Evolutionary conservation across 2,113 vertebrate genomes (phyloP).

Genomic region (Colistium nudipinnis): DNA sequence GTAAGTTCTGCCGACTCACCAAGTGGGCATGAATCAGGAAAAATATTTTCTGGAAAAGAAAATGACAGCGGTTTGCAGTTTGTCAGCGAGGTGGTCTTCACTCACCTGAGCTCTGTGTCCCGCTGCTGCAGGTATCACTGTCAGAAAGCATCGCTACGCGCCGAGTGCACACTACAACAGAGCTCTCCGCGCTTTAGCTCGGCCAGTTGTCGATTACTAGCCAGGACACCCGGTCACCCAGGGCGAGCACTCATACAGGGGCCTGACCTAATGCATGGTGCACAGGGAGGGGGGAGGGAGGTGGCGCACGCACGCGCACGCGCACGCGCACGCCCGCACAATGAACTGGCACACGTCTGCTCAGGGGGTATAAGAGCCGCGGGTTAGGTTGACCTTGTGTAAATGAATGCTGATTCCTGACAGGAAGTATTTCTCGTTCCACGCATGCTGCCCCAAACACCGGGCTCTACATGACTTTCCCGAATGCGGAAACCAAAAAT

Average conservation of each 20-base stretch:
- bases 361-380: not conserved
- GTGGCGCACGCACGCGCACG: constrained; percentile 6
- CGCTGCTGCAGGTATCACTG: constrained; percentile 72
- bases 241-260: constrained; percentile 63
- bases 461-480: not conserved
- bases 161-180: constrained; percentile 35
- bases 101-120: constrained; percentile 82
- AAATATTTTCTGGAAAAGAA: constrained; percentile 14
- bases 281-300: constrained; percentile 20
- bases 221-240: constrained; percentile 63
- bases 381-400: not conserved
- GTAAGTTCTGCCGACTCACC: constrained; percentile 23
- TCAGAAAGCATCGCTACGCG: constrained; percentile 79
- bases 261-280: constrained; percentile 47
- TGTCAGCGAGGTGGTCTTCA: constrained; percentile 32
- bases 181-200: constrained; percentile 55
- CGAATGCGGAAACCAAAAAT: constrained; percentile 16
- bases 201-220: constrained; percentile 67
- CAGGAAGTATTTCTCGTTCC: constrained; percentile 1
- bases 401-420: not conserved
- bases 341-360: not conserved
- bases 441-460: not conserved
- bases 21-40: constrained; percentile 33
- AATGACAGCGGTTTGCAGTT: not conserved
- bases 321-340: constrained; percentile 2